Evolutionary conservation across 1,140 invertebrate genomes (phyloP).

Genomic region (Anthonomus grandis): DNA sequence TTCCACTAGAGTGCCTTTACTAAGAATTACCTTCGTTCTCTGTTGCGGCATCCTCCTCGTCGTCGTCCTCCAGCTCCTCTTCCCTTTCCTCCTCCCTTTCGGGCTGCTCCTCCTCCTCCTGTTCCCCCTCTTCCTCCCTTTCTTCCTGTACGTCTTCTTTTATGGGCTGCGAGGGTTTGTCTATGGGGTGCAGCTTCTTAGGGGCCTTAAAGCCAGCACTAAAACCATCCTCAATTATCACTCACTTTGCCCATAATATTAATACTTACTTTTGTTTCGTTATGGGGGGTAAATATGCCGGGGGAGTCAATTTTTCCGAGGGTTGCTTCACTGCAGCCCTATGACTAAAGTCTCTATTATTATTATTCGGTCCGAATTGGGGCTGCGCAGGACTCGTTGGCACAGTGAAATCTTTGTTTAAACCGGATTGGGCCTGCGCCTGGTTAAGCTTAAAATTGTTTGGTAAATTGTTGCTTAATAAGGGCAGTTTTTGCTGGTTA

Average conservation of each 20-base stretch:
- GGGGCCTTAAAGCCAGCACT: not conserved
- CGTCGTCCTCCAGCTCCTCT: conserved; percentile 9
- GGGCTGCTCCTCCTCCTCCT: conserved; percentile 13
- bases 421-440: no score
- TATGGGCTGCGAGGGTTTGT: not conserved
- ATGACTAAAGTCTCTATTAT: no score
- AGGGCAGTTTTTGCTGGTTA: conserved; percentile 18
- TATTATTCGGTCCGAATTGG: no score
- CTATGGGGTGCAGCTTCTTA: conserved; percentile 2
- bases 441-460: no score
- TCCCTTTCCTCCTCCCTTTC: conserved; percentile 18
- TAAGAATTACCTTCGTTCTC: conserved; percentile 1
- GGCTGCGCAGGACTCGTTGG: not conserved
- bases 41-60: not conserved
- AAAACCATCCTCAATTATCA: not conserved
- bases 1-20: no score
- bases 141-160: conserved; percentile 9
- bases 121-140: conserved; percentile 2
- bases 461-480: no score
- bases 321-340: no score
- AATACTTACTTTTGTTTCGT: not conserved
- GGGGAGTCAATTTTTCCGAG: not conserved
- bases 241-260: not conserved
- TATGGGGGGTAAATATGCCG: not conserved
- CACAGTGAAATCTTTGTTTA: not conserved